Base-by-base conservation (phyloP, 2,113 vertebrate species). In the Ctenomys sociabilis region DNA sequence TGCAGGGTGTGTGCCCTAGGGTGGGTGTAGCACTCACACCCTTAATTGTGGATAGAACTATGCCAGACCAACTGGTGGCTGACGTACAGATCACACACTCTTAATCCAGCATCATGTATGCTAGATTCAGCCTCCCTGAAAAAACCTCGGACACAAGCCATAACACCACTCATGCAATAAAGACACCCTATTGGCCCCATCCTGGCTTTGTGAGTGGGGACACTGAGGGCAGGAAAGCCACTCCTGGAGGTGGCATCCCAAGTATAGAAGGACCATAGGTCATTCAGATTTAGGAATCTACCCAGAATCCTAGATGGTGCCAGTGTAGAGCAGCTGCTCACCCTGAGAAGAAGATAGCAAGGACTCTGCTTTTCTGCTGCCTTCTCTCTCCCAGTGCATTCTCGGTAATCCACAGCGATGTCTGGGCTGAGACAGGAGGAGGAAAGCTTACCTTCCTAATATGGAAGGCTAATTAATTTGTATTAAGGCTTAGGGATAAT, bases 391-490 rank as follows among this genome's bases (percentile, higher is more conserved):
- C 32, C 9, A 83, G 63, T 57, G 7, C 40, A 16, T 52, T 57
- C 77, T 95, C 7, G 3, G 89, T n/a, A 92, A 93, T 90, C 86
- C 3, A 21, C 77, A 94, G 95, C 82, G 43, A 88, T 82, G 95
- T 83, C 96, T 91, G 85, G 73, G 91, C 88, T 82, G 75, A 90
- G 92, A 70, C 94, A 78, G 85, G 94, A 84, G 83, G 70, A 72
- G 64, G 82, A 49, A 88, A 40, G 85, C 73, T 92, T 88, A 81
- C 85, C 77, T 63, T 90, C 90, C 91, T 96, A 97, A 95, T 92
- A 95, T 57, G n/a, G 96, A 93, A 96, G 96, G 86, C 95, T 97
- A 98, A 97, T 97, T 98, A 97, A 97, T 97, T 98, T 98, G 95
- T 97, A 95, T 96, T 94, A 95, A 88, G 97, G 86, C 95, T 97